Conservation (phyloP, 2,888 invertebrate species). For the Tipula unca region DNA sequence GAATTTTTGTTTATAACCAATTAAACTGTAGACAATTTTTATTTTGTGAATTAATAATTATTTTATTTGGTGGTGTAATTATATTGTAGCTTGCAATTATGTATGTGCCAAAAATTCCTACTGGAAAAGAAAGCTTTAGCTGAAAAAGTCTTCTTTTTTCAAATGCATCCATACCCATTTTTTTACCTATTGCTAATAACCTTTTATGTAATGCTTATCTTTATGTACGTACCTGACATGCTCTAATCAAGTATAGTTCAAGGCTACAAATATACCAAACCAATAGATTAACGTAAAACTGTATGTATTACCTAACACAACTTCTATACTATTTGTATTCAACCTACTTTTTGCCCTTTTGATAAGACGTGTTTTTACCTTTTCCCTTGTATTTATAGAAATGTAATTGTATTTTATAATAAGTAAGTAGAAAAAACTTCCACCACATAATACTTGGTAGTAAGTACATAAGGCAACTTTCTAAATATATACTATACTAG, state of each 20-base stretch:
- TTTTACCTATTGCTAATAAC: background rate
- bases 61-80: too few species aligned
- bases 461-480: background rate
- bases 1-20: too few species aligned
- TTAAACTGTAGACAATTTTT: too few species aligned
- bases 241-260: background rate
- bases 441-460: background rate
- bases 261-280: background rate
- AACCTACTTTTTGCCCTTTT: background rate
- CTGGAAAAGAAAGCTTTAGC: too few species aligned
- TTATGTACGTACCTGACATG: slow-evolving; percentile 29
- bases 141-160: background rate
- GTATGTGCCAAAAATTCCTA: too few species aligned
- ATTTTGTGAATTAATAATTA: too few species aligned
- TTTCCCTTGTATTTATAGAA: background rate
- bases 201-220: slow-evolving; percentile 25
- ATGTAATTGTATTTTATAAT: background rate
- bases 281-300: background rate
- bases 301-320: background rate
- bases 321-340: background rate
- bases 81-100: too few species aligned
- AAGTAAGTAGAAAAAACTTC: background rate
- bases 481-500: background rate
- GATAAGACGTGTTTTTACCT: background rate
- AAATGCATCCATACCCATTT: background rate